phyloP scores from a whole-genome alignment of 1,140 invertebrate genomes.

The Apis laboriosa region DNA sequence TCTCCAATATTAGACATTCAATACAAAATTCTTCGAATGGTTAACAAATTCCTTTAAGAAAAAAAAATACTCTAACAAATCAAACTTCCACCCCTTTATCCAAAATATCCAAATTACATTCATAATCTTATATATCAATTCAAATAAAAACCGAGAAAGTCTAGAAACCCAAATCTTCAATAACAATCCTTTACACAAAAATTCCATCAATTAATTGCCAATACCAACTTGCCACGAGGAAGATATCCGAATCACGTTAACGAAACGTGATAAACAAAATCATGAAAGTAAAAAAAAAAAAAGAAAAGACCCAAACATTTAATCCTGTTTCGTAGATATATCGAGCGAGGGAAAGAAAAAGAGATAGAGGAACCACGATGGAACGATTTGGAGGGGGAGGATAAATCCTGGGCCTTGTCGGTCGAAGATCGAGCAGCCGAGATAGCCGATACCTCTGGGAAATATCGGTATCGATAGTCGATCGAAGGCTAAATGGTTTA shows the following conservation, averaged over 20 bases:
- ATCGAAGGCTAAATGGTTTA: constrained; percentile 77
- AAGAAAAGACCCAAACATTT: constrained; percentile 66
- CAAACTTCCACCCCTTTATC: too few species aligned
- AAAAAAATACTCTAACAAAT: too few species aligned
- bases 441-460: constrained; percentile 77
- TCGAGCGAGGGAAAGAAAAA: constrained; percentile 34
- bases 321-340: constrained; percentile 70
- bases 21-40: too few species aligned
- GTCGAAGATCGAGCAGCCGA: constrained; percentile 60
- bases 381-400: neutral
- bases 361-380: constrained; percentile 4
- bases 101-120: too few species aligned
- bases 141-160: too few species aligned
- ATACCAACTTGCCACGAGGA: neutral
- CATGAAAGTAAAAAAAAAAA: neutral
- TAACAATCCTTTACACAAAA: too few species aligned
- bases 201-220: neutral
- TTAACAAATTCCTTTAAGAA: too few species aligned
- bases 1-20: too few species aligned
- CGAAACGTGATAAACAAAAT: too few species aligned
- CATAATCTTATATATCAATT: too few species aligned
- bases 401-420: constrained; percentile 64
- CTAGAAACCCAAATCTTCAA: too few species aligned
- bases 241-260: too few species aligned
- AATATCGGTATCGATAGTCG: constrained; percentile 78